phyloP scores from a whole-genome alignment of 2,797 vertebrate genomes.

The Eupleurogrammus muticus region DNA sequence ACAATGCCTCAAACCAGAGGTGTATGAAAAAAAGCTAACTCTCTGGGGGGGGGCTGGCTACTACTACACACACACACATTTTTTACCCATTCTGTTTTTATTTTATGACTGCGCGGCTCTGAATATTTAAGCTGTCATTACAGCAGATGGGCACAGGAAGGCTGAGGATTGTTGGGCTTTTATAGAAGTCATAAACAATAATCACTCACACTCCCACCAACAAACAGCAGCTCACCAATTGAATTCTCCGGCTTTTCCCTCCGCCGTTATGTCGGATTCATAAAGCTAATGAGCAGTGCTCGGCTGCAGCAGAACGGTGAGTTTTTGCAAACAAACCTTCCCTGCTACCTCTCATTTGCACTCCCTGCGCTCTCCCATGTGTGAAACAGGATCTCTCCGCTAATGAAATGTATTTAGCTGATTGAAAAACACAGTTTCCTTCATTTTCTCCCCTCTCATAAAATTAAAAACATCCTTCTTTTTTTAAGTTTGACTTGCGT shows the following conservation, averaged over 20 bases:
- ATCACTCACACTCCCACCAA: conserved; percentile 66
- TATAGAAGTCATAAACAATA: conserved; percentile 85
- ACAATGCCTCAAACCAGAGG: conserved; percentile 45
- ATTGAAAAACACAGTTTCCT: conserved; percentile 36
- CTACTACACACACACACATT: conserved; percentile 54
- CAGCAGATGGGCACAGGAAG: conserved; percentile 77
- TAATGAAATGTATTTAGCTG: conserved; percentile 43
- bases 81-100: conserved; percentile 72
- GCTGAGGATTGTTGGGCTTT: conserved; percentile 74
- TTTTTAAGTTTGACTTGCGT: conserved; percentile 37
- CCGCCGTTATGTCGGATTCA: conserved; percentile 63
- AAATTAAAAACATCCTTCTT: conserved; percentile 27
- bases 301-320: conserved; percentile 34
- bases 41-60: neutral
- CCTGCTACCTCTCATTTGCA: conserved; percentile 31
- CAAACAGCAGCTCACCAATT: conserved; percentile 58
- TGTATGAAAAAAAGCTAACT: conserved; percentile 37
- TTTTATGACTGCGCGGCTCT: conserved; percentile 69
- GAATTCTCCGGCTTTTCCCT: conserved; percentile 43
- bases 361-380: conserved; percentile 10
- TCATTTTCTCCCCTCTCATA: conserved; percentile 4
- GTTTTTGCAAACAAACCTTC: conserved; percentile 22
- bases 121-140: conserved; percentile 82
- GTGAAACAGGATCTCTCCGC: conserved; percentile 38
- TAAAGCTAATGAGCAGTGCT: conserved; percentile 64